Conservation (phyloP, 1,140 invertebrate genomes). For the Pomacea maculata region DNA sequence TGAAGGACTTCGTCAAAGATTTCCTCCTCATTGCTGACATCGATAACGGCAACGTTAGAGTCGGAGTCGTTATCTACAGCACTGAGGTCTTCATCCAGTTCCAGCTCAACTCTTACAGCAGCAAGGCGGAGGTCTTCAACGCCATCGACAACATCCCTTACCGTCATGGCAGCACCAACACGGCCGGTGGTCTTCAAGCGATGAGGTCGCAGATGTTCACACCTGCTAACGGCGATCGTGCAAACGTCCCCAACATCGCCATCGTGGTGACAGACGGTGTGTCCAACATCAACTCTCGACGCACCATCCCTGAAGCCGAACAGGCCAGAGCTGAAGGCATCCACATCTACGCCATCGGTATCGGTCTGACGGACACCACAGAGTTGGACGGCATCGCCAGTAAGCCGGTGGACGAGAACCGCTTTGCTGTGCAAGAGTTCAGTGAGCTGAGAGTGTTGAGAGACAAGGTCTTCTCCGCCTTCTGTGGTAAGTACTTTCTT, state of each 20-base stretch:
- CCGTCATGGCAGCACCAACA: slow-evolving; percentile 47
- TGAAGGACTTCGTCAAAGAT: slow-evolving; percentile 47
- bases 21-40: slow-evolving; percentile 42
- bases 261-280: slow-evolving; percentile 47
- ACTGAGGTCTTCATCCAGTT: slow-evolving; percentile 37
- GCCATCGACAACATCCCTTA: slow-evolving; percentile 45
- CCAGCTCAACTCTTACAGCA: slow-evolving; percentile 36
- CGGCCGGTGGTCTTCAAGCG: slow-evolving; percentile 34
- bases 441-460: slow-evolving; percentile 41
- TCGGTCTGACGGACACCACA: slow-evolving; percentile 41
- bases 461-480: slow-evolving; percentile 36
- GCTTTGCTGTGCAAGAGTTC: slow-evolving; percentile 49
- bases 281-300: slow-evolving; percentile 53
- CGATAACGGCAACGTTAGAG: slow-evolving; percentile 36
- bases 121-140: slow-evolving; percentile 28
- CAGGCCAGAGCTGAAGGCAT: slow-evolving; percentile 35
- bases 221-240: slow-evolving; percentile 41
- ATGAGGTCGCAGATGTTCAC: slow-evolving; percentile 37
- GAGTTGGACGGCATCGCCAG: slow-evolving; percentile 47
- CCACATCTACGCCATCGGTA: slow-evolving; percentile 55
- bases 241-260: slow-evolving; percentile 33
- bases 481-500: slow-evolving; percentile 19
- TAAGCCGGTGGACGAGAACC: slow-evolving; percentile 32
- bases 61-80: slow-evolving; percentile 46
- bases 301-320: slow-evolving; percentile 52